Base-by-base conservation (phyloP, 2,888 invertebrate genomes). In the Fragum fragum region DNA sequence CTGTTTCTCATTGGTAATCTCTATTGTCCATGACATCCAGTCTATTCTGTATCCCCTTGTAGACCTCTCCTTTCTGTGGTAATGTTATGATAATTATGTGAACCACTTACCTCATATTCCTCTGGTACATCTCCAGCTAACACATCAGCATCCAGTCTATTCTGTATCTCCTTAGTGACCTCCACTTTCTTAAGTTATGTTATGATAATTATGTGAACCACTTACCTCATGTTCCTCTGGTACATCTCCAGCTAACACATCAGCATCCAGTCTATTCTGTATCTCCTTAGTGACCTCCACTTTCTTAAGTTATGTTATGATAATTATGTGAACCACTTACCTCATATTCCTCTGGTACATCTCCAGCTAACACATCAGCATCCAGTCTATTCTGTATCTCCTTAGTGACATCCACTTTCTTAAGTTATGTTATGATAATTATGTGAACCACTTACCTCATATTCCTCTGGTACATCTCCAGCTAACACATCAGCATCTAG, bases 121-220 rank as follows among this genome's bases (percentile, higher is more conserved):
- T 97, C 96, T 47, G 97, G 97, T 90, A 97, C 95, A 95, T 97
- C 97, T 92, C 97, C 96, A 85, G 97, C 97, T 81, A 97, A 96
- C 85, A 97, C 96, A 95, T 97, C 97, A 92, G 97, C n/a, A n/a
- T n/a, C n/a, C n/a, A n/a, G n/a, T n/a, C n/a, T n/a, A n/a, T n/a
- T n/a, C n/a, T n/a, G n/a, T n/a, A n/a, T n/a, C n/a, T n/a, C n/a
- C n/a, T n/a, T n/a, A n/a, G n/a, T n/a, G n/a, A n/a, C n/a, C n/a
- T n/a, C n/a, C n/a, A n/a, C n/a, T n/a, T n/a, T n/a, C n/a, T n/a
- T n/a, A n/a, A n/a, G n/a, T n/a, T n/a, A n/a, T n/a, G n/a, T n/a
- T n/a, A n/a, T n/a, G n/a, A n/a, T n/a, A n/a, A n/a, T n/a, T n/a
- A n/a, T n/a, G n/a, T n/a, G n/a, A n/a, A n/a, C n/a, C n/a, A n/a